These are phyloP conservation scores for Drosophila seguyi DNA, from an alignment of 1,140 invertebrate genomes.

Conservation along the genomic window DNA sequence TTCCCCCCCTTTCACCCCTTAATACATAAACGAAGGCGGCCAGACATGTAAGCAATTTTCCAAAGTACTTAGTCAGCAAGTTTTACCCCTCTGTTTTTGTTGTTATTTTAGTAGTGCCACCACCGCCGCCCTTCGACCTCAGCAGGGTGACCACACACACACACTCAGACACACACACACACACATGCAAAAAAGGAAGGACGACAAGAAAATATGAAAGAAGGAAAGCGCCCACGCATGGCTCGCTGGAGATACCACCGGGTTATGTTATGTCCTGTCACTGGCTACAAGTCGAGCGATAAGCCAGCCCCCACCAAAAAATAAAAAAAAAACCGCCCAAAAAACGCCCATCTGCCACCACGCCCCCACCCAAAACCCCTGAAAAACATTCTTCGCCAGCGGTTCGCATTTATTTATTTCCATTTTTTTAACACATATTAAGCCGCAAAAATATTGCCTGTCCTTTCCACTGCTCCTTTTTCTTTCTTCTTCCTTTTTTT, in stretches of 20 bases:
- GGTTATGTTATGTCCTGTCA: constrained; percentile 83
- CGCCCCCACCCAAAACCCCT: not conserved
- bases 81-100: constrained; percentile 63
- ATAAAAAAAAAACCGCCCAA: constrained; percentile 1
- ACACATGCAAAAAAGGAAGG: constrained; percentile 3
- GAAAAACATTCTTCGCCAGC: constrained; percentile 58
- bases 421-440: constrained; percentile 71
- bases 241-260: constrained; percentile 67
- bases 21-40: constrained; percentile 62
- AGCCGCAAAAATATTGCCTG: constrained; percentile 79
- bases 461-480: constrained; percentile 24
- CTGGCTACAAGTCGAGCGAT: constrained; percentile 68
- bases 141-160: constrained; percentile 65
- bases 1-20: not conserved
- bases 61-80: constrained; percentile 83
- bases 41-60: constrained; percentile 77
- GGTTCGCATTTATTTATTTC: constrained; percentile 53
- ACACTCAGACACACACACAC: constrained; percentile 22
- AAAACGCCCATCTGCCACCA: constrained; percentile 12
- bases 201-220: constrained; percentile 3
- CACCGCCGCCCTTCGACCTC: constrained; percentile 3
- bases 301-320: constrained; percentile 34
- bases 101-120: constrained; percentile 13
- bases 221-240: constrained; percentile 64
- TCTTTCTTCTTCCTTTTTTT: constrained; percentile 8